Percentiles rank a stretch among this genome's conserved stretches.
These are phyloP conservation scores for Hepsetus odoe DNA, from an alignment of 2,113 vertebrate species.

Conservation along the genomic window DNA sequence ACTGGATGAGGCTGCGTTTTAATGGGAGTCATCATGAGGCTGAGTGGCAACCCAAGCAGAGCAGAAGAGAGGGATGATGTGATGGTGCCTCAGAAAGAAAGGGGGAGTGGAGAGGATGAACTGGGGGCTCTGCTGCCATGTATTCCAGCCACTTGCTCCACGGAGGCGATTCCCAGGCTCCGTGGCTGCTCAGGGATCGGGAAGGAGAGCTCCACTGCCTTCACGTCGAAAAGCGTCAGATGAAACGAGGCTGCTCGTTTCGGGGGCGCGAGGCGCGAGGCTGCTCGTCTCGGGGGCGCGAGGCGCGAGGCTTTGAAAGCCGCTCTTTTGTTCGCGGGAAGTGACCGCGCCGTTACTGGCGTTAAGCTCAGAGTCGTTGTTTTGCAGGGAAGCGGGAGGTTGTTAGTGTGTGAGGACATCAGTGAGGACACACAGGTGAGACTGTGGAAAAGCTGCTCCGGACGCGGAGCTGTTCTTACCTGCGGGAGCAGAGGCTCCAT, in stretches of 20 bases:
- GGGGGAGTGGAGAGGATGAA: not conserved
- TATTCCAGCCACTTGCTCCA: not conserved
- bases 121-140: not conserved
- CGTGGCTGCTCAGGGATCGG: not conserved
- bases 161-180: not conserved
- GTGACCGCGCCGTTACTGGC: not conserved
- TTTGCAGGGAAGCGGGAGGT: not conserved
- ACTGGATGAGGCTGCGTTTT: too few species aligned
- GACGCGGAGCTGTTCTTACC: slow-evolving; percentile 74
- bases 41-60: too few species aligned
- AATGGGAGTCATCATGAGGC: not conserved
- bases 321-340: slow-evolving; percentile 23
- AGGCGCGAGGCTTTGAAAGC: slow-evolving; percentile 3
- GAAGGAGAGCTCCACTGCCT: not conserved
- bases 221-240: too few species aligned
- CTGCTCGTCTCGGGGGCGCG: too few species aligned
- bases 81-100: not conserved
- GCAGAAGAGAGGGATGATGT: too few species aligned
- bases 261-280: too few species aligned
- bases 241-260: too few species aligned
- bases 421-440: not conserved
- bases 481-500: slow-evolving; percentile 95
- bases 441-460: not conserved
- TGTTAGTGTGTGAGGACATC: not conserved
- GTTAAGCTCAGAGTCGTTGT: not conserved